Evolutionary conservation across 2,113 vertebrate species (phyloP), one percentile per base, ranked within the genome.

Genomic region (Tringa solitaria): DNA sequence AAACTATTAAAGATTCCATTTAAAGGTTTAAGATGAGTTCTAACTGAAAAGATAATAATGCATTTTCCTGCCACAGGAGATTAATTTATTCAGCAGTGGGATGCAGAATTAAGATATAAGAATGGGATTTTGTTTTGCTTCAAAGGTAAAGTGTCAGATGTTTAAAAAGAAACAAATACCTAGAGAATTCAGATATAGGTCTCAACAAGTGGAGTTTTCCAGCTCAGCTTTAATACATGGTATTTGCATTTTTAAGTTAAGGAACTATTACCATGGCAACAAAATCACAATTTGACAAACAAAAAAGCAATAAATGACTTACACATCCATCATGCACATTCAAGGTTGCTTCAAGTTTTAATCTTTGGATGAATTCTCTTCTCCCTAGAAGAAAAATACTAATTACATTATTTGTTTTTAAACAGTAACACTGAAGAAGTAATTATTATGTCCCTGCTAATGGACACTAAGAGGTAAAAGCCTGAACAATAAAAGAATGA

Each of bases 251-350:
- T 84, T 81, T 35, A 84, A 63, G 8, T 50, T 75, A 61, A 72
- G 23, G 17, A 32, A 81, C 8, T 60, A 27, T 24, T 72, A 70
- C 37, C 4, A 4, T 26, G 30, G 33, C 54, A 94, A 61, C 6
- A 13, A 93, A 93, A 68, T 32, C 13, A 45, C 12, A 85, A 59
- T 56, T 87, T 28, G 79, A 75, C 32, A 77, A 90, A 72, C 10
- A 46, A 59, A 91, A 70, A 95, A 51, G 30, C 75, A 87, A 67
- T 28, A 84, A 80, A 51, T 95, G 80, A 99, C 99, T 99, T 98
- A 99, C 99, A 97, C 99, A 99, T 98, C 99, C 99, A 98, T 99
- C 99, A 32, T 99, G 99, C 50, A 99, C 99, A 97, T 98, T 99
- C 96, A 99, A 97, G 13, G 99, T 99, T 85, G 99, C 98, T 98